Evolutionary conservation across 2,888 invertebrate genomes (phyloP), one percentile per base, ranked within the genome.

Genomic region (Diabrotica balteata): DNA sequence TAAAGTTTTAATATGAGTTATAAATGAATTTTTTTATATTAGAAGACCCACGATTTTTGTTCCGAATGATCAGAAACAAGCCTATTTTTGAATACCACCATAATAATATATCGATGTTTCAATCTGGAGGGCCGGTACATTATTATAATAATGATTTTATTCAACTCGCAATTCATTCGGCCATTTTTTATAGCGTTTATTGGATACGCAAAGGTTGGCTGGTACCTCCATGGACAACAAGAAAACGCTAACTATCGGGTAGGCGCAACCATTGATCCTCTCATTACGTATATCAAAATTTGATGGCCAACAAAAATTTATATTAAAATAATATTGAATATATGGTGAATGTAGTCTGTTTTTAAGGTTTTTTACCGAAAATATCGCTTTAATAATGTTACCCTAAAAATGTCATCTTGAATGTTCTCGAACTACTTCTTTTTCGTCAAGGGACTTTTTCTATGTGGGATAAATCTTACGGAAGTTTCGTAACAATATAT

Each of bases 31-130:
- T n/a, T n/a, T n/a, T n/a, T n/a, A n/a, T n/a, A n/a, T n/a, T n/a
- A 32, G 32, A 32, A 32, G 32, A 32, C 32, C 32, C 32, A 32
- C 32, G 32, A 32, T 32, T 32, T 32, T 32, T 32, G 32, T 2
- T 32, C 32, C 5, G 32, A 32, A 32, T 5, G 32, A 32, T 32
- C 47, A 11, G 46, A 58, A 46, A 62, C 42, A 9, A 22, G 42
- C 55, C 49, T 63, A 63, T 45, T 57, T 62, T 50, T 11, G 59
- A 68, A 68, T 67, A 66, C 60, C 67, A 63, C 62, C 42, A 58
- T 66, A 68, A 70, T 70, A 71, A 71, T 49, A 62, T 71, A 68
- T 68, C 65, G 62, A 62, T 59, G 65, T 65, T 65, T 65, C 65
- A 65, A 65, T 64, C 68, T 61, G 53, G 32, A 66, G 62, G 62